Evolutionary conservation across 1,140 invertebrate species (phyloP).

Genomic region (Mycetomoellerius zeteki): DNA sequence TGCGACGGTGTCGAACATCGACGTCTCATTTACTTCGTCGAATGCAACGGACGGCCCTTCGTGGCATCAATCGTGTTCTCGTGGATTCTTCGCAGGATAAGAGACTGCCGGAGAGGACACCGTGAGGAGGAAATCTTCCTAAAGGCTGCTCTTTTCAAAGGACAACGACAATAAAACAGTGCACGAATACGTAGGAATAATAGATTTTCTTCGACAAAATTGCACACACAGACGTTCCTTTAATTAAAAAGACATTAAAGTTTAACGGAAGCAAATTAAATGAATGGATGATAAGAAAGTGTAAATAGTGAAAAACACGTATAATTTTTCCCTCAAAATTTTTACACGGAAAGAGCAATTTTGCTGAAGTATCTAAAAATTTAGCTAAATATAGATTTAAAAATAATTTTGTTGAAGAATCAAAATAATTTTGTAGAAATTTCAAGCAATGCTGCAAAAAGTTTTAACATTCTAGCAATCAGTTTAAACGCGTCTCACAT

Average conservation of each 20-base stretch:
- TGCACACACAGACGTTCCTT: not conserved
- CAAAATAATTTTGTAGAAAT: too few species aligned
- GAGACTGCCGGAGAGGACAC: not conserved
- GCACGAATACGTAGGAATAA: not conserved
- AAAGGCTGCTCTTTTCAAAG: not conserved
- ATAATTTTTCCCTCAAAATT: too few species aligned
- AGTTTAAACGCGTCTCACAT: too few species aligned
- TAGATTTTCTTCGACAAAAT: not conserved
- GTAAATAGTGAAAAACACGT: not conserved
- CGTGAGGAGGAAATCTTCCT: not conserved
- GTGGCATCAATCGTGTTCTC: slow-evolving; percentile 8
- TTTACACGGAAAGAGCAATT: too few species aligned
- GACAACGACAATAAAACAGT: not conserved
- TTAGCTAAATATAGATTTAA: too few species aligned
- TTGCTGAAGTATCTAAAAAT: too few species aligned
- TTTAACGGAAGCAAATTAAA: not conserved
- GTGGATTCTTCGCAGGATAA: slow-evolving; percentile 39
- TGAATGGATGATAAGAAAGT: not conserved
- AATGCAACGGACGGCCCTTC: slow-evolving; percentile 32
- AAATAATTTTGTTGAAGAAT: too few species aligned
- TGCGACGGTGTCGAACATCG: slow-evolving; percentile 67
- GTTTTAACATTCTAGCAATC: too few species aligned
- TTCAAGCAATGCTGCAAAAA: too few species aligned
- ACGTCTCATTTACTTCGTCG: slow-evolving; percentile 73
- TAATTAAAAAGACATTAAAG: not conserved